Percentiles rank a stretch among this genome's conserved stretches.
phyloP scores from a whole-genome alignment of 1,140 invertebrate genomes.

The Bombus pascuorum region DNA sequence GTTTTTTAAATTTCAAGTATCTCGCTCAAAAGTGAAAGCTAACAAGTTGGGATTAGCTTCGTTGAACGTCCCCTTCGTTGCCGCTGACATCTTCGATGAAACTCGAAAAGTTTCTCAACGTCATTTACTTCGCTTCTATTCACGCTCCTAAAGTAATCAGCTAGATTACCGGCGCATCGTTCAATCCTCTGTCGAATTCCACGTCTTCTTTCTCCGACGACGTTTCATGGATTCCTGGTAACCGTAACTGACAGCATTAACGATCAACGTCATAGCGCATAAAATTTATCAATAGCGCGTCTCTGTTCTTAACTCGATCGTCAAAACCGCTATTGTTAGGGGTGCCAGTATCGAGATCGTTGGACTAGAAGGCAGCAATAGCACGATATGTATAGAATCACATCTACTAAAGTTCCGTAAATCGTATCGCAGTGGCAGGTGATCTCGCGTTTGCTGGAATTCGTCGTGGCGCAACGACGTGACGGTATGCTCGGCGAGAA shows the following conservation, averaged over 20 bases:
- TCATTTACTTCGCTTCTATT: conserved; percentile 13
- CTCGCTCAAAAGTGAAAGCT: background rate
- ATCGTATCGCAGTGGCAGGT: background rate
- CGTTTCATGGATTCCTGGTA: too few relatives aligned
- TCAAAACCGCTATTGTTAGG: background rate
- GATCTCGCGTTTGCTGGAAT: background rate
- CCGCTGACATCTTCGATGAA: background rate
- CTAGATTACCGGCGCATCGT: too few relatives aligned
- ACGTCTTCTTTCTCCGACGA: background rate
- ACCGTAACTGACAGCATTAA: background rate
- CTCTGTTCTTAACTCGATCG: background rate
- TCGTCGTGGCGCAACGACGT: background rate
- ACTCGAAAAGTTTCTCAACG: background rate
- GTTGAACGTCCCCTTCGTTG: background rate
- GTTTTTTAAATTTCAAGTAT: background rate
- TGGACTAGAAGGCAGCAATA: too few relatives aligned
- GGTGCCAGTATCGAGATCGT: too few relatives aligned
- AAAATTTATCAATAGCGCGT: background rate
- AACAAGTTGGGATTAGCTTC: too few relatives aligned
- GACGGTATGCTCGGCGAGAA: background rate
- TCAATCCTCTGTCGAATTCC: background rate
- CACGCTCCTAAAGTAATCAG: too few relatives aligned
- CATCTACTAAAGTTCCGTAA: background rate
- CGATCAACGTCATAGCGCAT: background rate
- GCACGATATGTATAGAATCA: background rate